Percentiles rank a stretch among this genome's conserved stretches.
phyloP scores from a whole-genome alignment of 1,140 invertebrate genomes.

The Probaryconus sp. region DNA sequence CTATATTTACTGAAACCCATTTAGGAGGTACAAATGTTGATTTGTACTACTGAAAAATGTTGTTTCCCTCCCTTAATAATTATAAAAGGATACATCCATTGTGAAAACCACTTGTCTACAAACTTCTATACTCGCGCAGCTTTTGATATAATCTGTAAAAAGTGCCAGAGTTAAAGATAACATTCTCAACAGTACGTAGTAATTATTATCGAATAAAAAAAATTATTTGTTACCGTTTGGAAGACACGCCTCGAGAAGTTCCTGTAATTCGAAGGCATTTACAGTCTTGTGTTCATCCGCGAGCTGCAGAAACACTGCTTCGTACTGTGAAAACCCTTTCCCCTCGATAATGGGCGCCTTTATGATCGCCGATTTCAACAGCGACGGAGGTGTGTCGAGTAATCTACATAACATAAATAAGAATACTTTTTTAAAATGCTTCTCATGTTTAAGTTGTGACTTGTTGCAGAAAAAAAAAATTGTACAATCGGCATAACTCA shows the following conservation, averaged over 20 bases:
- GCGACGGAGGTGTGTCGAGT: constrained; percentile 85
- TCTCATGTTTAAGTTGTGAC: background rate
- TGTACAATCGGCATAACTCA: constrained; percentile 68
- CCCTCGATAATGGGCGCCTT: constrained; percentile 85
- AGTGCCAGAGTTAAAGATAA: background rate
- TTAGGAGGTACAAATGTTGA: too few relatives aligned
- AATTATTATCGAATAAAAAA: too few relatives aligned
- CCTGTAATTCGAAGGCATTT: constrained; percentile 94
- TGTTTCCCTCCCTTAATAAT: background rate
- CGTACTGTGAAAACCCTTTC: constrained; percentile 90
- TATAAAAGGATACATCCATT: constrained; percentile 86
- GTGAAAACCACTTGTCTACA: constrained; percentile 93
- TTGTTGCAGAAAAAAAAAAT: constrained; percentile 1
- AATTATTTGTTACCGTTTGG: constrained; percentile 84
- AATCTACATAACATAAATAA: constrained; percentile 77
- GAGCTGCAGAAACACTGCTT: constrained; percentile 92
- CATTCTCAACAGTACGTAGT: too few relatives aligned
- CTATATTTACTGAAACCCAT: too few relatives aligned
- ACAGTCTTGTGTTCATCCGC: constrained; percentile 93
- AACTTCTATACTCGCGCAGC: constrained; percentile 94
- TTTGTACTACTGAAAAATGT: too few relatives aligned
- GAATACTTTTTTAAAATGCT: constrained; percentile 1
- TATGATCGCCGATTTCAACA: constrained; percentile 85
- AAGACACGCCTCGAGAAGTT: constrained; percentile 92
- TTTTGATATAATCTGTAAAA: constrained; percentile 92